A percentile compares a stretch with the other conserved stretches of the same genome.
phyloP scores from a whole-genome alignment of 2,797 vertebrate species.

The Uromys caudimaculatus region DNA sequence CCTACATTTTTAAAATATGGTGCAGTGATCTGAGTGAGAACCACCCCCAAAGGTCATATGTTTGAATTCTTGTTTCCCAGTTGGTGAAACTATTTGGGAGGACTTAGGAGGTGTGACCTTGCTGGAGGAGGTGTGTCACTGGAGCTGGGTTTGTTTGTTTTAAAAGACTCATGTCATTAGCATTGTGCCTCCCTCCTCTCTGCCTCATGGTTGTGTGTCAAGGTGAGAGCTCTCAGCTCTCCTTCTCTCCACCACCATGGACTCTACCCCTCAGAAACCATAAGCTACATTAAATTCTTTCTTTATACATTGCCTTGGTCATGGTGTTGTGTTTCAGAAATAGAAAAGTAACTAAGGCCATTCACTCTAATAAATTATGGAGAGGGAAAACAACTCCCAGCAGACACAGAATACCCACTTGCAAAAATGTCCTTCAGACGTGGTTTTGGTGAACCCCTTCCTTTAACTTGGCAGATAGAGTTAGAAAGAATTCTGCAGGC shows the following conservation, averaged over 20 bases:
- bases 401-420: neutral
- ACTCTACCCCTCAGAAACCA: neutral
- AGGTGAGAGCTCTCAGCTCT: neutral
- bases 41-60: neutral
- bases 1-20: neutral
- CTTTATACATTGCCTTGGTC: neutral
- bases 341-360: neutral
- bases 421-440: neutral
- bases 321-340: no score
- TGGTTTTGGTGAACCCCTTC: neutral
- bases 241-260: neutral
- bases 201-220: neutral
- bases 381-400: neutral
- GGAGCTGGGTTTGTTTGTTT: neutral
- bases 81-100: neutral
- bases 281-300: neutral
- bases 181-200: neutral
- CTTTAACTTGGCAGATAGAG: neutral
- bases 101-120: neutral
- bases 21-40: neutral
- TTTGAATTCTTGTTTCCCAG: neutral
- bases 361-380: neutral
- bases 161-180: neutral
- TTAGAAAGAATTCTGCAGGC: neutral
- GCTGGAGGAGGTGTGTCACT: neutral